phyloP scores from a whole-genome alignment of 2,797 vertebrate species.

The Ctenopoma multispine region DNA sequence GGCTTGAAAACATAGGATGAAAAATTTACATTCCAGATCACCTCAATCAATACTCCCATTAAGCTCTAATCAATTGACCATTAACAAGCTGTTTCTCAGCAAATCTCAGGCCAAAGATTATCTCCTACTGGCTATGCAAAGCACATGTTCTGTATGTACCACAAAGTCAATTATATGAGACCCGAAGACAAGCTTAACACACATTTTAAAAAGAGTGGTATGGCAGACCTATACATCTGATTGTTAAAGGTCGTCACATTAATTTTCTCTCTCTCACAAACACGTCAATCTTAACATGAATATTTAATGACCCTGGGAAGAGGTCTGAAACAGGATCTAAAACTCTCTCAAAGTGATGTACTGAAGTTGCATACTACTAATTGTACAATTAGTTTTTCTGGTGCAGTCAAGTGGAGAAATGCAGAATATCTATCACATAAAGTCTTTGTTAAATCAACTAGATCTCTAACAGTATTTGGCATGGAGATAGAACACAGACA shows the following conservation, averaged over 20 bases:
- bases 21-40: constrained; percentile 76
- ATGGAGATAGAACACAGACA: neutral
- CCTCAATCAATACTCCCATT: constrained; percentile 82
- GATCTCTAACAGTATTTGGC: neutral
- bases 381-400: neutral
- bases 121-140: constrained; percentile 38
- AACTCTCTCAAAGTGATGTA: constrained; percentile 21
- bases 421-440: neutral
- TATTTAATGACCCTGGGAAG: constrained; percentile 53
- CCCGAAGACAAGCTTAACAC: constrained; percentile 26
- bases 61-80: constrained; percentile 81
- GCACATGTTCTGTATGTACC: constrained; percentile 40
- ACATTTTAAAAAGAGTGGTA: constrained; percentile 27
- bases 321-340: constrained; percentile 27
- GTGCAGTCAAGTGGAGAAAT: neutral
- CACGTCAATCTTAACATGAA: constrained; percentile 52
- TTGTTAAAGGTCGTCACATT: constrained; percentile 44
- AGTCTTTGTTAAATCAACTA: constrained; percentile 5
- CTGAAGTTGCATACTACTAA: constrained; percentile 2
- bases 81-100: constrained; percentile 80
- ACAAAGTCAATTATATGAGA: constrained; percentile 48
- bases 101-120: constrained; percentile 48
- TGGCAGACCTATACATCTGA: constrained; percentile 39
- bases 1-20: constrained; percentile 65
- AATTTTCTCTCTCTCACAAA: constrained; percentile 43